phyloP scores from a whole-genome alignment of 2,797 vertebrate species.

The Spheniscus humboldti region DNA sequence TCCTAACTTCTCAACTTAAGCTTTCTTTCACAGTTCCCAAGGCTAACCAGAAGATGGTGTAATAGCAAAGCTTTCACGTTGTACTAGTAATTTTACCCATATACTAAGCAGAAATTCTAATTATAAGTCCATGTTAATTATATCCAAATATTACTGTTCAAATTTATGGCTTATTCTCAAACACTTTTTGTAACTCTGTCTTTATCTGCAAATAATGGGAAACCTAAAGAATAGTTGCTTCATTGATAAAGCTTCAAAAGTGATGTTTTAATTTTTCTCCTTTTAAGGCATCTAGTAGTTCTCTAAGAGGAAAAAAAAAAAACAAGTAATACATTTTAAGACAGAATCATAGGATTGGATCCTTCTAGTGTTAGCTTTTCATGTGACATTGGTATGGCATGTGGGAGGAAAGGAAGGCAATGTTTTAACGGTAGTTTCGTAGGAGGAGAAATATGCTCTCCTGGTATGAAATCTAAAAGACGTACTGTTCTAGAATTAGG shows the following conservation, averaged over 20 bases:
- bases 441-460: conserved; percentile 47
- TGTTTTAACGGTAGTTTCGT: conserved; percentile 30
- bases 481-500: conserved; percentile 20
- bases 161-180: not conserved
- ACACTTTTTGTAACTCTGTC: not conserved
- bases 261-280: not conserved
- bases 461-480: conserved; percentile 23
- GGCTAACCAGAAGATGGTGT: conserved; percentile 47
- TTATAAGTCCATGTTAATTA: not conserved
- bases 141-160: not conserved
- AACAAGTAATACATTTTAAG: not conserved
- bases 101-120: not conserved
- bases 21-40: not conserved
- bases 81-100: not conserved
- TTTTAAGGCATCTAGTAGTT: conserved; percentile 2
- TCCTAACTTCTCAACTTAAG: not conserved
- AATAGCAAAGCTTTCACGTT: not conserved
- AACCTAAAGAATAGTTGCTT: not conserved
- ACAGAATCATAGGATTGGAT: not conserved
- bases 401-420: conserved; percentile 40
- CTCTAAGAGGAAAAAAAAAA: not conserved
- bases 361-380: conserved; percentile 20
- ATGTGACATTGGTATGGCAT: conserved; percentile 15
- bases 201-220: not conserved
- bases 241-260: not conserved